Evolutionary conservation across 2,888 invertebrate species (phyloP), one percentile per base, ranked within the genome.

Genomic region (Cheilosia vernalis): DNA sequence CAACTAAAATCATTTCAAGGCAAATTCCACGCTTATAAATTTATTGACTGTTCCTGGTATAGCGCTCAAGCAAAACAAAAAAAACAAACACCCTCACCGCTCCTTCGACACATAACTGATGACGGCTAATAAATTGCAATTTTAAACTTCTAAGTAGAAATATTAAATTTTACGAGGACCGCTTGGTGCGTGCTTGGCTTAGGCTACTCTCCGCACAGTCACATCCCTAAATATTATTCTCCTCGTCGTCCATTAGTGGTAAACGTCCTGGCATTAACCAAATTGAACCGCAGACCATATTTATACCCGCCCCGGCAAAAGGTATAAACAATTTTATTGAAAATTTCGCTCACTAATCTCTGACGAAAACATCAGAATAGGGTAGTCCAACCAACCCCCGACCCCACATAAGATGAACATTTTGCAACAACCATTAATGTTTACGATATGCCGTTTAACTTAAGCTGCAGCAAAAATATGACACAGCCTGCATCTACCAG

Each of bases 321-420:
- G 81, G 61, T 72, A 85, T 85, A 85, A 85, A 85, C 72, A 85
- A 85, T 85, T 85, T 85, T 85, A 85, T 85, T 85, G 85, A 85
- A 85, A 85, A 85, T 85, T 81, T 85, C 77, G 37, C 85, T 67
- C 85, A 85, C 85, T 85, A 85, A 85, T 85, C 85, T 85, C 85
- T 72, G 76, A 72, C 64, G 76, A 66, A 78, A 73, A 81, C 56
- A 66, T 55, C 78, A 58, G 55, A 19, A 9, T 10, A 15, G 19
- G 21, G 13, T n/a, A 30, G 33, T 10, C 44, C 55, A 10, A 33
- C n/a, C 17, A 13, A 30, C 19, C 47, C 24, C 44, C 49, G 42
- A 58, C 55, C 53, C 37, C 51, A 55, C 53, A 21, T 51, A 56
- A 66, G 70, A 66, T 61, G 78, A 66, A 84, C 53, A 85, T 70